Evolutionary conservation across 2,888 invertebrate species (phyloP).

Genomic region (Himalopsyche japonica): DNA sequence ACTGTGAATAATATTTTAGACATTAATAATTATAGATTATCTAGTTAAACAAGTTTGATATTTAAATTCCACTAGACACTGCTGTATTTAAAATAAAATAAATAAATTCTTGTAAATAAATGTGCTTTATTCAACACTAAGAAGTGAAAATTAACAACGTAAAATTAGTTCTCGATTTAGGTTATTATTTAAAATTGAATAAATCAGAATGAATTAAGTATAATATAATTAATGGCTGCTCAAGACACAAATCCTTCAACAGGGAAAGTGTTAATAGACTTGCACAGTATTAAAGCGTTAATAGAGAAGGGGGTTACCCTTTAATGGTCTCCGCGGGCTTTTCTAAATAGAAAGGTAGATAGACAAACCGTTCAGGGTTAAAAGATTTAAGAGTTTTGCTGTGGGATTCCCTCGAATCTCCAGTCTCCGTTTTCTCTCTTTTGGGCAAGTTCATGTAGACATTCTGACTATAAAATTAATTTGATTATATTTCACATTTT

Average conservation of each 20-base stretch:
- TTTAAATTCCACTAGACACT: no score
- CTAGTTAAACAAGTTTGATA: no score
- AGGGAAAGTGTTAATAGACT: background rate
- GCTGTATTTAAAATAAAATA: no score
- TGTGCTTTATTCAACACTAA: no score
- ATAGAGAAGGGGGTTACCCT: background rate
- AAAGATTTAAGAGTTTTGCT: background rate
- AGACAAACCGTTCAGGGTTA: background rate
- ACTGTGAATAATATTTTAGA: no score
- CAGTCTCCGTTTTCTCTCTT: background rate
- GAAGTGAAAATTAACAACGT: no score
- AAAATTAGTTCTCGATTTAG: no score
- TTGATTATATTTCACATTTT: no score
- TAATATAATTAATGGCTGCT: background rate
- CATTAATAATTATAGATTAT: no score
- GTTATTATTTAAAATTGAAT: no score
- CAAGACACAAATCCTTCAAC: background rate
- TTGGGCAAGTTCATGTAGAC: background rate
- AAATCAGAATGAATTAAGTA: no score
- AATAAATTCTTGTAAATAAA: no score
- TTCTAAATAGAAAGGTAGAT: background rate
- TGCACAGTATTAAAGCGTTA: background rate
- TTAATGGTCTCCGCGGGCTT: background rate
- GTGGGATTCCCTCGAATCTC: background rate
- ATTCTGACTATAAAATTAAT: background rate